Evolutionary conservation across 53 echinoderm and acorn worm genomes (phyloP), one percentile per base, ranked within the genome.

Genomic region (Crossaster papposus): DNA sequence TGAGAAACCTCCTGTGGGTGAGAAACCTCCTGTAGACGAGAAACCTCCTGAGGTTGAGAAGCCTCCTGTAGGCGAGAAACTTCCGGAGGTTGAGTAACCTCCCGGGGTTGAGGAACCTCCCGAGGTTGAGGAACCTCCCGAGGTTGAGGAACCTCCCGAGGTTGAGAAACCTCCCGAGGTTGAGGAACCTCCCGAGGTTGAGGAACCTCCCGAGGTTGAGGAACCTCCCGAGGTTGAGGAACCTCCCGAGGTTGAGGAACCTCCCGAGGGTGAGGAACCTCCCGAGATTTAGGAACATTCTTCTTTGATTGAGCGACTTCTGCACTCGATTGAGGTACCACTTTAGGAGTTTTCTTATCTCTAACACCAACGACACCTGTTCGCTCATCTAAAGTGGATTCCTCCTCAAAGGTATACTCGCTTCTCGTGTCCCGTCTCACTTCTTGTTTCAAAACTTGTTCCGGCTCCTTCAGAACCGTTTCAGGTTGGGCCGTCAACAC

Each of bases 401-500:
- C 87, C 5, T 87, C 87, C 72, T 32, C 77, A 63, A 30, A 75
- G 17, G 34, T 22, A 36, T 72, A 37, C 24, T 44, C 72, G 17
- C 52, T 73, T 30, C 75, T 81, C 13, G 71, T 54, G 74, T 80
- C 72, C 36, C 78, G 81, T 54, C 52, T 80, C 71, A 81, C 81
- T 74, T 90, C 90, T 34, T 80, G 53, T 31, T 68, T 80, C 55
- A 73, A 58, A 53, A 73, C 74, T 72, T 80, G 80, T 58, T 90
- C 81, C 32, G 90, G 90, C 36, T 80, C 81, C 30, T 81, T 54
- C 81, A 73, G 37, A 5, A 81, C 63, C 33, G 50, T 71, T 28
- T 90, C 90, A 0, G 90, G 81, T 58, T 80, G 71, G 13, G 90
- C 81, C 11, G 81, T 73, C 70, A 89, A 70, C 70, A 80, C 71